These are phyloP conservation scores for Biston stratarius DNA, from an alignment of 2,888 invertebrate species.

Conservation along the genomic window DNA sequence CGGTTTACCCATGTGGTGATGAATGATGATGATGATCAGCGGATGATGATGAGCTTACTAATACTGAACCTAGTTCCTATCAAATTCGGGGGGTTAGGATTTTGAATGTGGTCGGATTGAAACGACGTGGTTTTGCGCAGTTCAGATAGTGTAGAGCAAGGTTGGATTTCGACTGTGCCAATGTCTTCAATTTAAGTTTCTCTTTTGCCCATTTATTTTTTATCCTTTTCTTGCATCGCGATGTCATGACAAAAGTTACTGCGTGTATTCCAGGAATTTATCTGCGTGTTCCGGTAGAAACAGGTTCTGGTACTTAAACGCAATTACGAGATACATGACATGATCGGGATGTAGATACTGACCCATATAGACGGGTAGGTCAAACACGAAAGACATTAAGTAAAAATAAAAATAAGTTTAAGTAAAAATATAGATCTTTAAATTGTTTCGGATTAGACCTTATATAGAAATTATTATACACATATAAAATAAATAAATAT, in stretches of 20 bases:
- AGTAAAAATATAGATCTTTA: too few species aligned
- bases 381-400: constrained; percentile 1
- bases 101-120: not conserved
- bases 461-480: too few species aligned
- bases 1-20: too few species aligned
- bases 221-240: not conserved
- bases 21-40: too few species aligned
- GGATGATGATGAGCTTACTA: too few species aligned
- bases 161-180: too few species aligned
- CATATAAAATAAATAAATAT: too few species aligned
- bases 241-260: not conserved
- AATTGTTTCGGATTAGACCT: too few species aligned
- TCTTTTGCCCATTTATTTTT: too few species aligned
- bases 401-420: not conserved
- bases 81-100: not conserved
- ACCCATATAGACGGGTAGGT: not conserved
- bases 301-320: not conserved
- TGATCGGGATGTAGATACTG: constrained; percentile 4
- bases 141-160: not conserved
- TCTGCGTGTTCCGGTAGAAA: not conserved
- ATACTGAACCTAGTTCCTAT: not conserved
- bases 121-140: not conserved
- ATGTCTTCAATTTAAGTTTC: too few species aligned
- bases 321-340: not conserved
- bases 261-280: not conserved